These are phyloP conservation scores for Nautilus pompilius DNA, from an alignment of 1,140 invertebrate genomes.

Conservation along the genomic window DNA sequence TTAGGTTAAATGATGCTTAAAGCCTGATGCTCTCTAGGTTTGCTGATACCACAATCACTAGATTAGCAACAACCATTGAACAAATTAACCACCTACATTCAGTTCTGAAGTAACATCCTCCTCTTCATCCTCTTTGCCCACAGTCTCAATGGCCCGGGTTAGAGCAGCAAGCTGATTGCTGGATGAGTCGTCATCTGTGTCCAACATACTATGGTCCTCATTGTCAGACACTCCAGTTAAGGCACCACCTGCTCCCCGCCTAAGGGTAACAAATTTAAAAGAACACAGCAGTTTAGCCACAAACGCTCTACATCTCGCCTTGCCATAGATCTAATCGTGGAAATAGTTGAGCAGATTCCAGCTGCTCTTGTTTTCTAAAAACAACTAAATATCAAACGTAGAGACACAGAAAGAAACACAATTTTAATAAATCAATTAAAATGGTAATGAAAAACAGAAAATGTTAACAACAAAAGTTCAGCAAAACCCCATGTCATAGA, in stretches of 20 bases:
- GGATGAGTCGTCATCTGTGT: slow-evolving; percentile 18
- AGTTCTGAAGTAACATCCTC: not conserved
- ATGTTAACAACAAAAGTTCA: too few species aligned
- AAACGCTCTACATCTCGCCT: not conserved
- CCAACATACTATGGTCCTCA: slow-evolving; percentile 19
- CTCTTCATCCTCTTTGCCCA: slow-evolving; percentile 1
- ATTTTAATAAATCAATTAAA: too few species aligned
- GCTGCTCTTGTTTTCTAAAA: too few species aligned
- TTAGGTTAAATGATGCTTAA: not conserved
- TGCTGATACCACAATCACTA: not conserved
- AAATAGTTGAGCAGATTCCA: not conserved
- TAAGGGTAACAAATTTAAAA: slow-evolving; percentile 11
- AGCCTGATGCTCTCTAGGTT: not conserved
- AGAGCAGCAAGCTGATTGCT: slow-evolving; percentile 15
- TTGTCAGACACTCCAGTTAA: slow-evolving; percentile 37
- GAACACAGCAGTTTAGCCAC: not conserved
- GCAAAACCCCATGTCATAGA: too few species aligned
- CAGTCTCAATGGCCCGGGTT: slow-evolving; percentile 16
- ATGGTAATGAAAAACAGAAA: too few species aligned
- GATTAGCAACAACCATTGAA: not conserved
- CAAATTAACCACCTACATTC: not conserved
- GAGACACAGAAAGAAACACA: too few species aligned
- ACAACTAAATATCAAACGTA: too few species aligned
- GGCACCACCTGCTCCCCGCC: slow-evolving; percentile 23
- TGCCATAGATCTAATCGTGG: not conserved